Percentiles rank a stretch among this genome's conserved stretches.
phyloP scores from a whole-genome alignment of 2,797 vertebrate genomes.

The Cirrhinus molitorella region DNA sequence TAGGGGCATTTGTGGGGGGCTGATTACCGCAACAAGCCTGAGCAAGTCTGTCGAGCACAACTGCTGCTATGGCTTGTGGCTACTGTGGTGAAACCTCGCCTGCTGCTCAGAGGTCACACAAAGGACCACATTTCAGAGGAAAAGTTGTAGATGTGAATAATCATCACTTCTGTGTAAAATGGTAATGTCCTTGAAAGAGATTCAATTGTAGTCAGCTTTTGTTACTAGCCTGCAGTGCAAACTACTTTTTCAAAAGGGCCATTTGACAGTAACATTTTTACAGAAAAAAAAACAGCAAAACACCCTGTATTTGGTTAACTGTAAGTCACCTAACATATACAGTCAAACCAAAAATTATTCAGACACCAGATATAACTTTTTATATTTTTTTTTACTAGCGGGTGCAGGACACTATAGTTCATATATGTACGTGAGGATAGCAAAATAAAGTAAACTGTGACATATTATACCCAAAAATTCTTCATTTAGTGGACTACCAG shows the following conservation, averaged over 20 bases:
- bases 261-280: not conserved
- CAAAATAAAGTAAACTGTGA: too few relatives aligned
- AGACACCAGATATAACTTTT: too few relatives aligned
- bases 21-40: conserved; percentile 65
- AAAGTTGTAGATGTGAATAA: not conserved
- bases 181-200: not conserved
- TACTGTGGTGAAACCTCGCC: conserved; percentile 49
- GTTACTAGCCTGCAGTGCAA: not conserved
- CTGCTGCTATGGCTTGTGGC: conserved; percentile 66
- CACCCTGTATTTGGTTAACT: not conserved
- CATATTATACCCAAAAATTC: too few relatives aligned
- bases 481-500: too few relatives aligned
- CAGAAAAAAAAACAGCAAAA: not conserved
- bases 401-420: too few relatives aligned
- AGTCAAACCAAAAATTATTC: too few relatives aligned
- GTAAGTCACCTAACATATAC: not conserved
- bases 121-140: not conserved
- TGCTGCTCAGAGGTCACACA: not conserved
- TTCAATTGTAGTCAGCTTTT: not conserved
- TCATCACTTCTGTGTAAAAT: not conserved
- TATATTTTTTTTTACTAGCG: too few relatives aligned
- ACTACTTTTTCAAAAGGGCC: not conserved
- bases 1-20: conserved; percentile 8
- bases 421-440: too few relatives aligned
- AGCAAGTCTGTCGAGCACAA: conserved; percentile 67